Conservation (phyloP, 2,888 invertebrate species). For the Perizoma affinitatum region DNA sequence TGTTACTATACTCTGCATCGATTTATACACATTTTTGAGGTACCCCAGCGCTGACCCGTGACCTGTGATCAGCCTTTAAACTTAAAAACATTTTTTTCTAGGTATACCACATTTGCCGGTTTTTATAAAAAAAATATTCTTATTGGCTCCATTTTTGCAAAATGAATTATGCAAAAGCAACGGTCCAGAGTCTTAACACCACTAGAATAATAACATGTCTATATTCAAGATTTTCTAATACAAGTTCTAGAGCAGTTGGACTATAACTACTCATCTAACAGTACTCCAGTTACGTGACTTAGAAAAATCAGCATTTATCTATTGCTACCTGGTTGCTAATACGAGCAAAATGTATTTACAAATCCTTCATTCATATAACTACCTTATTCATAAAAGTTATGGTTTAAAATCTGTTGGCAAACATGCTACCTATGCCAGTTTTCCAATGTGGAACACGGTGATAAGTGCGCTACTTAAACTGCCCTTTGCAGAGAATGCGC, state of each 20-base stretch:
- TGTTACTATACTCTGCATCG: no score
- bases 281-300: conserved; percentile 67
- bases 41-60: no score
- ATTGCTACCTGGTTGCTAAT: conserved; percentile 36
- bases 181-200: conserved; percentile 10
- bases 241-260: conserved; percentile 40
- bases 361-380: conserved; percentile 18
- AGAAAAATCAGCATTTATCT: conserved; percentile 61
- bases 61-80: no score
- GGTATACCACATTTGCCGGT: no score
- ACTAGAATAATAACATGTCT: conserved; percentile 26
- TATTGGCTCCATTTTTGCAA: conserved; percentile 14
- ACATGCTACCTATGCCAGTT: conserved; percentile 4
- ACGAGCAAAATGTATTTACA: conserved; percentile 29
- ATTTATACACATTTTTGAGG: no score
- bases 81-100: no score
- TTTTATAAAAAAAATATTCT: neutral
- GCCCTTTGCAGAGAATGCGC: conserved; percentile 19
- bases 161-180: conserved; percentile 20
- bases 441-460: conserved; percentile 23
- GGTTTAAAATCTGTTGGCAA: conserved; percentile 16
- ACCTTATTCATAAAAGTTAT: conserved; percentile 16
- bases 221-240: conserved; percentile 17
- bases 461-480: conserved; percentile 32
- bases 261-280: conserved; percentile 50